Evolutionary conservation across 2,113 vertebrate species (phyloP).

Genomic region (Sakesphorus luctuosus): DNA sequence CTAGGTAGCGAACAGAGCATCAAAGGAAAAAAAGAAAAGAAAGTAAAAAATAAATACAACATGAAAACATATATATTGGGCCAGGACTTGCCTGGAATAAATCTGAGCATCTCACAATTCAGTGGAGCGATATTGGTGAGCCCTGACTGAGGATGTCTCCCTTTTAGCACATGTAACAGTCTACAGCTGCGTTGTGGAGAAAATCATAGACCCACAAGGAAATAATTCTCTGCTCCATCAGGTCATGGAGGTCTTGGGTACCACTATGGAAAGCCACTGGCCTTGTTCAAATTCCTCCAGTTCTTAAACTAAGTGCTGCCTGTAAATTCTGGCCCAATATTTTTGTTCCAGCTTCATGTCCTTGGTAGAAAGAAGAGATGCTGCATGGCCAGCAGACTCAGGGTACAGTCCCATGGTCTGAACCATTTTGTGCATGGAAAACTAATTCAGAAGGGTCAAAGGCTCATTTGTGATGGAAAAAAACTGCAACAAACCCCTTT

Average conservation of each 20-base stretch:
- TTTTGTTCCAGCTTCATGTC: not conserved
- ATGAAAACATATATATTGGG: not conserved
- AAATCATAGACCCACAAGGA: not conserved
- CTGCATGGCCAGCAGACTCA: not conserved
- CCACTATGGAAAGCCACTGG: not conserved
- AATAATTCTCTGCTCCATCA: not conserved
- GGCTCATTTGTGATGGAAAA: not conserved
- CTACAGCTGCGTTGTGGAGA: not conserved
- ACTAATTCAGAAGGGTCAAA: not conserved
- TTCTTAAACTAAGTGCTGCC: not conserved
- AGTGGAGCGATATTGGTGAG: not conserved
- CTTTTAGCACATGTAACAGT: not conserved
- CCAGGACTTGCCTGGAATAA: not conserved
- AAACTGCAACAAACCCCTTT: not conserved
- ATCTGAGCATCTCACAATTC: constrained; percentile 23
- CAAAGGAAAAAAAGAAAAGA: not conserved
- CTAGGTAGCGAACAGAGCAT: not conserved
- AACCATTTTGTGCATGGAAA: not conserved
- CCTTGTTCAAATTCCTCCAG: not conserved
- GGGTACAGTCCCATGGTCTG: not conserved
- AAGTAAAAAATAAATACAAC: not conserved
- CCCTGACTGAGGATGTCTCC: not conserved
- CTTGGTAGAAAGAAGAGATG: not conserved
- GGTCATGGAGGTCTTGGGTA: not conserved
- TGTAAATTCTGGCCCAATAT: not conserved